Conservation (phyloP, 2,888 invertebrate genomes). For the Drosophila testacea region DNA sequence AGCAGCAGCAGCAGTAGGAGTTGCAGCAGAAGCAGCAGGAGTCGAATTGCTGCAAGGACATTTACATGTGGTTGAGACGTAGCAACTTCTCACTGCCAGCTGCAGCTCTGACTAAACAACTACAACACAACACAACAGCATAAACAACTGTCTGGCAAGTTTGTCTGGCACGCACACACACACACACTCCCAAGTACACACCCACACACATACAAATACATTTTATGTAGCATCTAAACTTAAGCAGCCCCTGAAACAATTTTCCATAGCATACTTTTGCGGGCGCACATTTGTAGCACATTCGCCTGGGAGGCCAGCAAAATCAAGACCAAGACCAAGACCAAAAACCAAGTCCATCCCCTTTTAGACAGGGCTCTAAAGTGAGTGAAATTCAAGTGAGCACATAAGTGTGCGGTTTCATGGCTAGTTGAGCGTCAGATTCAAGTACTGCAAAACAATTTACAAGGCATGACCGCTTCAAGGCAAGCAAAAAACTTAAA, state of each 20-base stretch:
- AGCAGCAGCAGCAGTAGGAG: conserved; percentile 11
- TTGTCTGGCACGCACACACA: conserved; percentile 19
- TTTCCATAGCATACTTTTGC: conserved; percentile 65
- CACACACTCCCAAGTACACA: background rate
- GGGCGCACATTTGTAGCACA: conserved; percentile 77
- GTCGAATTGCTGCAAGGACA: conserved; percentile 51
- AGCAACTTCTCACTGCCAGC: conserved; percentile 29
- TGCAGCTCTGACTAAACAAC: conserved; percentile 19
- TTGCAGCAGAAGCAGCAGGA: conserved; percentile 10
- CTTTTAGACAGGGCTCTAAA: background rate
- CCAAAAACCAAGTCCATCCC: conserved; percentile 23
- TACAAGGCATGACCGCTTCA: conserved; percentile 41
- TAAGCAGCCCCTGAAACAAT: conserved; percentile 50
- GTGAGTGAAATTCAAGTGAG: conserved; percentile 55
- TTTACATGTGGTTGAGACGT: conserved; percentile 54
- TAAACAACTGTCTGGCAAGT: conserved; percentile 35
- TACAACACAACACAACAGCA: conserved; percentile 7
- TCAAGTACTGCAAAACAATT: conserved; percentile 51
- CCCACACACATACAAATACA: background rate
- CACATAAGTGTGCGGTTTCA: conserved; percentile 68
- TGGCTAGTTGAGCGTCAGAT: conserved; percentile 62
- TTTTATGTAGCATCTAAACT: conserved; percentile 10
- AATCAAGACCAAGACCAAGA: conserved; percentile 24
- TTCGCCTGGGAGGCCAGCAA: conserved; percentile 71
- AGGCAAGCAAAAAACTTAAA: conserved; percentile 22